Conservation (phyloP, 2,888 invertebrate genomes). For the Folsomia candida region DNA sequence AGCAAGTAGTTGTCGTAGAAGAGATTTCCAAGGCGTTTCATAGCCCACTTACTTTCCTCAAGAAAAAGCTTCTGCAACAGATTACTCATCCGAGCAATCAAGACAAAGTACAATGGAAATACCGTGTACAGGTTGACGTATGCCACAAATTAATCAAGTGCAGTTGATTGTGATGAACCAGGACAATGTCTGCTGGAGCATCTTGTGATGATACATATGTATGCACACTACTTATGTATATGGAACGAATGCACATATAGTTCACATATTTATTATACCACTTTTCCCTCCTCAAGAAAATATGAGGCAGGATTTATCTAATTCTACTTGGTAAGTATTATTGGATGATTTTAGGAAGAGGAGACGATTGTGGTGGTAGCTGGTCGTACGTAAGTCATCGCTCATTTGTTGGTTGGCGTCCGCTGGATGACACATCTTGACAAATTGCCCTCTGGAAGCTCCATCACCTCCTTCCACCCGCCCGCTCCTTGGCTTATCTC, state of each 20-base stretch:
- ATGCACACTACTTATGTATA: too few species aligned
- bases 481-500: constrained; percentile 3
- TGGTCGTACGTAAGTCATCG: background rate
- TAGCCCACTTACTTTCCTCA: too few species aligned
- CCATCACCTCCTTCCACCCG: constrained; percentile 44
- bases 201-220: background rate
- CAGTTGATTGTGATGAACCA: constrained; percentile 1
- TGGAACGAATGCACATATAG: too few species aligned
- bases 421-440: constrained; percentile 42
- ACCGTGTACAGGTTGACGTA: background rate
- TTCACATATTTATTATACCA: too few species aligned
- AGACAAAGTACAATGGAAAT: background rate
- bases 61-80: too few species aligned
- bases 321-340: too few species aligned
- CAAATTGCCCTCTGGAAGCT: constrained; percentile 42
- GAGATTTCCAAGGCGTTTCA: too few species aligned
- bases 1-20: too few species aligned
- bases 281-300: too few species aligned
- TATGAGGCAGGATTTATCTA: too few species aligned
- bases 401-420: constrained; percentile 16
- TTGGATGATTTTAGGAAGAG: background rate
- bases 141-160: constrained; percentile 2
- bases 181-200: background rate
- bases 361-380: background rate
- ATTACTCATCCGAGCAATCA: background rate